These are phyloP conservation scores for Chunga burmeisteri DNA, from an alignment of 2,113 vertebrate genomes.

Conservation along the genomic window DNA sequence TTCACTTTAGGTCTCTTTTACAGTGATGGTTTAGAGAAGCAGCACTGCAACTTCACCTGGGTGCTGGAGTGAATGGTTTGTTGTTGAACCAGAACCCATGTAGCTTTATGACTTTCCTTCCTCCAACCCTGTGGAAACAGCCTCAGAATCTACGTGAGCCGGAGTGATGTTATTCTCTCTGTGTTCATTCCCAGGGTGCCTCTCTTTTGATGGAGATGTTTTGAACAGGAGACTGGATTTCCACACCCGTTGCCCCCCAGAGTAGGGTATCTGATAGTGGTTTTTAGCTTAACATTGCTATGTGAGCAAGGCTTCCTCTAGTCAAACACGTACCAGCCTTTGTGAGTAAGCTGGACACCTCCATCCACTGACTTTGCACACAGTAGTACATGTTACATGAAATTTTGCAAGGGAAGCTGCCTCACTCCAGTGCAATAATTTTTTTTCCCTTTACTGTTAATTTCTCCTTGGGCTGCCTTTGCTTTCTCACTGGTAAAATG, in stretches of 20 bases:
- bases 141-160: neutral
- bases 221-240: neutral
- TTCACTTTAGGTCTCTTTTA: neutral
- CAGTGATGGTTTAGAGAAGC: neutral
- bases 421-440: neutral
- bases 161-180: neutral
- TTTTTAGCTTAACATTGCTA: neutral
- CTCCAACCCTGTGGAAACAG: neutral
- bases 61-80: neutral
- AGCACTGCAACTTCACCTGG: neutral
- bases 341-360: neutral
- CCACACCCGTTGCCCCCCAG: no score
- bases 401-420: neutral
- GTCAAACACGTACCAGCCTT: neutral
- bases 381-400: no score
- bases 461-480: neutral
- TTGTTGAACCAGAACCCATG: neutral
- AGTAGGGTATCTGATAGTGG: neutral
- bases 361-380: neutral
- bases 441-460: neutral
- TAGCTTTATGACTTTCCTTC: neutral
- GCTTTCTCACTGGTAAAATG: neutral
- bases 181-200: neutral
- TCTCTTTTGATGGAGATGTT: neutral
- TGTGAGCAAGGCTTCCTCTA: neutral